Evolutionary conservation across 2,797 vertebrate species (phyloP), one percentile per base, ranked within the genome.

Genomic region (Pseudochirops cupreus): DNA sequence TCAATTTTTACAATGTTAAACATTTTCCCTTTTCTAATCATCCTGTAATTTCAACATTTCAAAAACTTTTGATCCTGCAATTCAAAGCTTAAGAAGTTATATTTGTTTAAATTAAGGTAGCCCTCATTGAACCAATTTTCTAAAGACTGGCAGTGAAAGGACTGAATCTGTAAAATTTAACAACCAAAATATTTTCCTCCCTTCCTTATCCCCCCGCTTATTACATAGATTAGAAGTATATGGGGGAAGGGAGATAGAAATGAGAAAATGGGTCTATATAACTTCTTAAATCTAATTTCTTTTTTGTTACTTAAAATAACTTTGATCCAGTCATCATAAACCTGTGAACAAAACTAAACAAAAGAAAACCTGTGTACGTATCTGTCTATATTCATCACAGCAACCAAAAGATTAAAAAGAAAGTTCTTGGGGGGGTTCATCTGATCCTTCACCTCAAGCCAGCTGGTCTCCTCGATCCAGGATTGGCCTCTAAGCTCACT

Each of bases 51-150:
- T 46, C 24, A 18, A 5, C 4, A 89, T 4, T 29, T 31, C 5
- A 57, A 91, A 91, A 96, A 14, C 31, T 92, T 93, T 58, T 50
- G 52, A 74, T 59, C 59, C 93, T 95, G 26, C 0, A 59, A 31
- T 67, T 74, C 55, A 82, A 58, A 29, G 10, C 29, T 55, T 7
- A 94, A 92, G 16, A 46, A 52, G 28, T 50, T 50, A 39, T 91
- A 89, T 55, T 52, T 93, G 67, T n/a, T 90, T 90, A 56, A 39
- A 92, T 18, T 57, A 82, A 91, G 5, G 29, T 0, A 91, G 26
- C 53, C 0, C 52, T 16, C 7, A 92, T 39, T 91, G 92, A 96
- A 95, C 92, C 91, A 21, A 21, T 46, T 33, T 95, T 93, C 1
- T 53, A 55, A 53, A 53, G 52, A 21, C 87, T 18, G 91, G 90